Conservation (phyloP, 2,797 vertebrate species). For the Typhlichthys subterraneus region DNA sequence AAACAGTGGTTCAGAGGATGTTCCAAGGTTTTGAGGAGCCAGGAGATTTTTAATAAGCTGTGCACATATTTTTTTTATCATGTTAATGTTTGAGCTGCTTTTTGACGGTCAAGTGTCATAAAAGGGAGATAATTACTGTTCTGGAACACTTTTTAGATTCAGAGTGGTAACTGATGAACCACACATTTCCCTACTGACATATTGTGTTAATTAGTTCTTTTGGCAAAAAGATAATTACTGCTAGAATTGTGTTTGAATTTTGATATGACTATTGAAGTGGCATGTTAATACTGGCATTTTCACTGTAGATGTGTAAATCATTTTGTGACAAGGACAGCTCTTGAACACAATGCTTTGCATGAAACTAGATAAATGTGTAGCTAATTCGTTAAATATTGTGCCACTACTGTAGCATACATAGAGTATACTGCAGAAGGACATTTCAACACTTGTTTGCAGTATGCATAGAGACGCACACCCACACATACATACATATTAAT, state of each 20-base stretch:
- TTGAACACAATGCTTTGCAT: conserved; percentile 1
- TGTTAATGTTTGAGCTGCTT: too few relatives aligned
- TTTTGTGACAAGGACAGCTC: conserved; percentile 6
- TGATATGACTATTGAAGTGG: not conserved
- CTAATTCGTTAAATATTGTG: conserved; percentile 14
- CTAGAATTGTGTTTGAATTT: not conserved
- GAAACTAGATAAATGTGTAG: conserved; percentile 1
- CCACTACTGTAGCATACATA: not conserved
- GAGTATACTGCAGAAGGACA: conserved; percentile 6
- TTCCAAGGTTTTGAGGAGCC: too few relatives aligned
- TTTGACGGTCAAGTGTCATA: too few relatives aligned
- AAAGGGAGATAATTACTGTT: too few relatives aligned
- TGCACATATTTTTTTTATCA: too few relatives aligned
- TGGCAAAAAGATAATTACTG: too few relatives aligned
- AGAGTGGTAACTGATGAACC: too few relatives aligned
- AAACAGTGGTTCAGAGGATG: too few relatives aligned
- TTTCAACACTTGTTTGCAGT: conserved; percentile 3
- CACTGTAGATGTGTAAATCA: not conserved
- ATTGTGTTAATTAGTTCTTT: too few relatives aligned
- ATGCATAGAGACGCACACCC: not conserved
- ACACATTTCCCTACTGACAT: too few relatives aligned
- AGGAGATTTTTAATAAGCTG: too few relatives aligned
- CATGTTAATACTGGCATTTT: not conserved
- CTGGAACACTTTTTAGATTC: too few relatives aligned
- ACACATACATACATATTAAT: not conserved